Conservation (phyloP, 2,797 vertebrate genomes). For the Danio aesculapii region DNA sequence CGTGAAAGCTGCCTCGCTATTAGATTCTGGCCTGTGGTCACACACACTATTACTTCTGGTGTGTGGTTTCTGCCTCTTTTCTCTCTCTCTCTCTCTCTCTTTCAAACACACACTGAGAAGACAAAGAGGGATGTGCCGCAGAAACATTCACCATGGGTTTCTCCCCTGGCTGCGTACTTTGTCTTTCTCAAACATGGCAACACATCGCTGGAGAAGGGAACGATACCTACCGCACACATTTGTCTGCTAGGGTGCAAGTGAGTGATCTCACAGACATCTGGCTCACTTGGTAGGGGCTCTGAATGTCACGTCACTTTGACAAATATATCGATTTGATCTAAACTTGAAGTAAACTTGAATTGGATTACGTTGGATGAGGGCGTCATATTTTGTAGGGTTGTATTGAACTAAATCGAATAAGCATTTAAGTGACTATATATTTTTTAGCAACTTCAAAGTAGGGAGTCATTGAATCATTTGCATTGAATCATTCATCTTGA, state of each 20-base stretch:
- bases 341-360: too few species aligned
- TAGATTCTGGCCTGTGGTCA: constrained; percentile 43
- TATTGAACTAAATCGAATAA: too few species aligned
- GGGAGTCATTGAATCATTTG: too few species aligned
- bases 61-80: constrained; percentile 31
- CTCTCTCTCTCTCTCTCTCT: neutral
- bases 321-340: too few species aligned
- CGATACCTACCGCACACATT: neutral
- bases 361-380: too few species aligned
- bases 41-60: constrained; percentile 40
- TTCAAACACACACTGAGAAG: neutral
- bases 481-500: too few species aligned
- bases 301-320: too few species aligned
- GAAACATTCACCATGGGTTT: constrained; percentile 4
- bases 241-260: neutral
- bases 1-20: constrained; percentile 68
- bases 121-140: constrained; percentile 1
- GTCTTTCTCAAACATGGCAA: neutral
- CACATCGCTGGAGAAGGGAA: neutral
- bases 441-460: too few species aligned
- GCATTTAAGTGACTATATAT: too few species aligned
- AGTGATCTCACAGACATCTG: neutral
- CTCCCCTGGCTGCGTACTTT: constrained; percentile 8
- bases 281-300: too few species aligned
- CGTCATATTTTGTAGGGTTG: too few species aligned